Evolutionary conservation across 1,140 invertebrate species (phyloP), one percentile per base, ranked within the genome.

Genomic region (Hyposmocoma kahamanoa): DNA sequence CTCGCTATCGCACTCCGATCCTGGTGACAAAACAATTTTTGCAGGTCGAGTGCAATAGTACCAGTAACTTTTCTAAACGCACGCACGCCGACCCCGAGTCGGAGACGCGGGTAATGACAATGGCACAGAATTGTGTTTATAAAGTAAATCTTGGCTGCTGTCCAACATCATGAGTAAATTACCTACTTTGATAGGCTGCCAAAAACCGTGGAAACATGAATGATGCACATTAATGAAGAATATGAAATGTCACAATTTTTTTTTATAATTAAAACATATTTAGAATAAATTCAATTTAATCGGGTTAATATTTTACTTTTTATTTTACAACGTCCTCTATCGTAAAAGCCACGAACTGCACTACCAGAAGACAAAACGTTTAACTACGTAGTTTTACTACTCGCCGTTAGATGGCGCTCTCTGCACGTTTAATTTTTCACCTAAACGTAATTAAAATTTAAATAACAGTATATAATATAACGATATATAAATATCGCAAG

Each of bases 1-100:
- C 55, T 86, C 85, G 62, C 85, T 87, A 67, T 87, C 85, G 57
- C 77, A 82, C 69, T 87, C 85, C 28, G 81, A 84, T 13, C 83
- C 85, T 87, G 67, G 10, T 8, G 53, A 61, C 34, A 63, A 42
- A 50, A 41, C 18, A 50, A 18, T 22, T 41, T 11, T 22, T 26
- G 20, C 32, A 47, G 5, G 10, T 22, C 3, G n/a, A 17, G 4
- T 15, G 24, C 24, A 11, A 6, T 28, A 28, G 6, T 11, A 28
- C 24, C 11, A 6, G 24, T 28, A 11, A 28, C 24, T 11, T 6
- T 11, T 6, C 24, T 28, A 28, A 11, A 11, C 11, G 24, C 24
- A 6, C 24, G 24, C 24, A 11, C 5, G 24, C 24, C 24, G 24
- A 11, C 11, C 24, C 6, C 24, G 11, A 28, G 10, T 41, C 18